Evolutionary conservation across 2,113 vertebrate species (phyloP), one percentile per base, ranked within the genome.

Genomic region (Tapirus terrestris): DNA sequence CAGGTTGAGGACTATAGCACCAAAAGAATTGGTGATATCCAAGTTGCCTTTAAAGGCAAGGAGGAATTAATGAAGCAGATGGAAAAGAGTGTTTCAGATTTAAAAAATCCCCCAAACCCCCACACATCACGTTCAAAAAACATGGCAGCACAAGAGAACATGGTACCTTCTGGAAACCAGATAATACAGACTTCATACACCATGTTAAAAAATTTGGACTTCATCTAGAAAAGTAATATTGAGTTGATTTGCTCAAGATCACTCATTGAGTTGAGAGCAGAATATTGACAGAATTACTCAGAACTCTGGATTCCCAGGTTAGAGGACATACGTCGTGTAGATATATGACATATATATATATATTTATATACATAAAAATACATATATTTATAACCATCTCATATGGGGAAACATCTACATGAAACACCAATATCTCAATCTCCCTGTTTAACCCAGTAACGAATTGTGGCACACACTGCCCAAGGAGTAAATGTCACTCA

Each of bases 381-480:
- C 3, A 45, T 58, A 53, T 45, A 36, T 68, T 53, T n/a, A 51
- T 39, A 45, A 58, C 5, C 6, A 92, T 45, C 25, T 61, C 43
- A 45, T 36, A 51, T 36, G 23, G 9, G 5, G 25, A 48, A 70
- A 23, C 27, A 70, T 65, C 17, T 33, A 21, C 67, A n/a, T 51
- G 58, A 76, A 96, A 80, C 6, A 81, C 17, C 0, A 31, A 53
- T n/a, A 81, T 29, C 12, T 45, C 36, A 61, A 51, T 82, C 20
- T 80, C 25, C 36, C 5, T 27, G 1, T 18, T 56, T 61, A 65
- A 83, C 12, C 6, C 63, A 93, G 70, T 63, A 33, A 63, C 88
- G 8, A 36, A 61, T 67, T 45, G 29, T 8, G 36, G 45, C 31
- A 11, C 1, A 0, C 0, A 0, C 21, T 73, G n/a, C 72, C 18